A percentile compares a stretch with the other conserved stretches of the same genome.
These are phyloP conservation scores for Palythoa grandiflora DNA, from an alignment of 92 coral and sea anemone genomes.

Conservation along the genomic window DNA sequence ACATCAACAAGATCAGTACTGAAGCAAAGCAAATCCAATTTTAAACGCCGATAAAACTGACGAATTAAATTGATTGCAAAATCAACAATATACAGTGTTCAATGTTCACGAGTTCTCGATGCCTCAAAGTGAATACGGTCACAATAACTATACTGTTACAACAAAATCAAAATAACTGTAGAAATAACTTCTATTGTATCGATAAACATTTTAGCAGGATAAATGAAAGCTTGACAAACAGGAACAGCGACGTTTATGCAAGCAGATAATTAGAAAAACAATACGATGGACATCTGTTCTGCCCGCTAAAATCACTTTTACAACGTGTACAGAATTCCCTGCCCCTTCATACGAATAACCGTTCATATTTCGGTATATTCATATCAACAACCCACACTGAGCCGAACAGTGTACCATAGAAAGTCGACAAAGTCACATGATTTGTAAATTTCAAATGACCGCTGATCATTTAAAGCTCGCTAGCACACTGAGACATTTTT, in stretches of 20 bases:
- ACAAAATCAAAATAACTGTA: conserved; percentile 19
- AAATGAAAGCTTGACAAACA: conserved; percentile 13
- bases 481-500: not conserved
- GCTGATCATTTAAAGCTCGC: not conserved
- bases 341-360: not conserved
- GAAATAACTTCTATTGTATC: conserved; percentile 13
- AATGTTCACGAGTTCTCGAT: conserved; percentile 8
- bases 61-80: not conserved
- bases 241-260: not conserved
- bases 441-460: not conserved
- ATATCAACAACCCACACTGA: not conserved
- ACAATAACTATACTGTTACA: not conserved
- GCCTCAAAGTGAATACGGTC: not conserved
- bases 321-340: not conserved
- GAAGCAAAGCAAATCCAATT: not conserved
- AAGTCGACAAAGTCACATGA: not conserved
- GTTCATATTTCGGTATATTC: not conserved
- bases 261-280: not conserved
- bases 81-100: not conserved
- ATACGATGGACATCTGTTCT: not conserved
- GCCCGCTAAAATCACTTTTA: not conserved
- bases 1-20: not conserved
- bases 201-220: conserved; percentile 16
- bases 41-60: not conserved
- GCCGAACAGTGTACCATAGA: not conserved